A percentile compares a stretch with the other conserved stretches of the same genome.
Evolutionary conservation across 2,113 vertebrate species (phyloP).

Genomic region (Phoxinus phoxinus): DNA sequence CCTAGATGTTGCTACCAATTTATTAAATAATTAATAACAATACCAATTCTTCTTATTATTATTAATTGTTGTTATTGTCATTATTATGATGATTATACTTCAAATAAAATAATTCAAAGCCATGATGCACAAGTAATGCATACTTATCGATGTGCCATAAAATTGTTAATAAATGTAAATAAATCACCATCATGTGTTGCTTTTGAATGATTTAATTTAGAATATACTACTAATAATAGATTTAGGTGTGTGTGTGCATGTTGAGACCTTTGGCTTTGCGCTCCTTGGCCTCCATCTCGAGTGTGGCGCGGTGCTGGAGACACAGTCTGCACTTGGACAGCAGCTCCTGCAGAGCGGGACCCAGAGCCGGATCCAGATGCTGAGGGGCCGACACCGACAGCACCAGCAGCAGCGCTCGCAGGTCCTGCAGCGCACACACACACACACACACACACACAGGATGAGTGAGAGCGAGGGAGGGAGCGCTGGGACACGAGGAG

Average conservation of each 20-base stretch:
- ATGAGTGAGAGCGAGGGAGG: neutral
- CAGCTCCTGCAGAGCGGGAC: slow-evolving; percentile 94
- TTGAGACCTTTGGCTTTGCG: slow-evolving; percentile 90
- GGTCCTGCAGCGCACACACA: slow-evolving; percentile 78
- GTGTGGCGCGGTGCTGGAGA: slow-evolving; percentile 87
- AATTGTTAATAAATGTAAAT: too few relatives aligned
- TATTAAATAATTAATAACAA: too few relatives aligned
- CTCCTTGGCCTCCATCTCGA: slow-evolving; percentile 94
- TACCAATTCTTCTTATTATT: too few relatives aligned
- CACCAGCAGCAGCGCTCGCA: slow-evolving; percentile 90
- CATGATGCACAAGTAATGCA: too few relatives aligned
- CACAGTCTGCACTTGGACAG: slow-evolving; percentile 88
- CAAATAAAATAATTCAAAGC: too few relatives aligned
- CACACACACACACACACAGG: neutral
- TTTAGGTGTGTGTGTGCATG: slow-evolving; percentile 10
- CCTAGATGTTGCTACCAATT: neutral
- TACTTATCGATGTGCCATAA: too few relatives aligned
- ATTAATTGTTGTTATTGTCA: too few relatives aligned
- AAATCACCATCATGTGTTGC: too few relatives aligned
- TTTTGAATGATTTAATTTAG: too few relatives aligned
- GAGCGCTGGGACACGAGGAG: neutral
- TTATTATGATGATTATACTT: too few relatives aligned
- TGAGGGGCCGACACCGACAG: slow-evolving; percentile 92
- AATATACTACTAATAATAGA: too few relatives aligned
- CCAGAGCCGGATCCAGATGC: slow-evolving; percentile 86